Base-by-base conservation (phyloP, 2,797 vertebrate genomes). In the Silurus aristotelis region DNA sequence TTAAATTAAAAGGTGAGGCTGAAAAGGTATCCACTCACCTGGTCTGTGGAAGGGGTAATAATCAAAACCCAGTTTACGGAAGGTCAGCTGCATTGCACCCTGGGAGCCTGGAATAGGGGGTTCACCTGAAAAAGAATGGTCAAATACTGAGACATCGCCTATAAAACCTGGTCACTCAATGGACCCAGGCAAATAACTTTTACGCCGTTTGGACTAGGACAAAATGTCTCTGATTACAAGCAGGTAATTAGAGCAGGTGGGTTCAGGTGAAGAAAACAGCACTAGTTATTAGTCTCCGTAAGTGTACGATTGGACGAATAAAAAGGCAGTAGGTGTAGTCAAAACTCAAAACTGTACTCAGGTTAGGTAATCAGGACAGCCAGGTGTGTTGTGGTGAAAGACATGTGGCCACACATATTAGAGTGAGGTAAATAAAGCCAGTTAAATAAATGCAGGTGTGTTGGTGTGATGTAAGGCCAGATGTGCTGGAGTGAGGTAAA, bases 81-180 rank as follows among this genome's bases (percentile, higher is more conserved):
- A 97, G 27, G 98, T 99, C 88, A 99, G 95, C 93, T 99, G 98
- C 93, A 99, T 99, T 86, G 98, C 97, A 72, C 98, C 98, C n/a
- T 97, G 97, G 66, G 95, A 93, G 82, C 97, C 96, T 64, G 96
- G 93, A 8, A 96, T 94, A 80, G 96, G 93, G 87, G 93, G 87
- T 78, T 95, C 91, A 56, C 96, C 98, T 97, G 79, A 20, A 84
- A 84, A 1, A 87, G 48, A 91, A 85, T 91, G 72, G 58, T 87
- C 89, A 87, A 84, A 61, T 5, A 4, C 13, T 1, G 60, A 22
- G 9, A 55, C 17, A 60, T 78, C 27, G 3, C 2, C 19, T 19
- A 13, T n/a, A 22, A 58, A 2, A 4, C 58, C 56, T 63, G 31
- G 76, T 19, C 12, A 60, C 55, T 10, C 5, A 60, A 13, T 77